phyloP scores from a whole-genome alignment of 2,797 vertebrate genomes.

The Aulostomus chinensis region DNA sequence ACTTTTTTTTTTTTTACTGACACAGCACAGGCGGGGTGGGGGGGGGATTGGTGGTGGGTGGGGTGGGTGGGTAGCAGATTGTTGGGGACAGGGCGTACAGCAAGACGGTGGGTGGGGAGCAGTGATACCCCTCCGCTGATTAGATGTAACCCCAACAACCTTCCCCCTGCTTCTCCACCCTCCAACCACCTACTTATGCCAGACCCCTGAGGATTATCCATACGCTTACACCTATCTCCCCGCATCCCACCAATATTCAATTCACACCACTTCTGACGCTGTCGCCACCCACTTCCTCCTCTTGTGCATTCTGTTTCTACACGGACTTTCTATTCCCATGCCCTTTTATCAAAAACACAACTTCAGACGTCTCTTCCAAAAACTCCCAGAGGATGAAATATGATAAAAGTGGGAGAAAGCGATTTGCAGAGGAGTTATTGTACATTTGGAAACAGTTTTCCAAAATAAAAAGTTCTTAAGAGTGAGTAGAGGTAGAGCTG shows the following conservation, averaged over 20 bases:
- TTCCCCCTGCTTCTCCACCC: conserved; percentile 29
- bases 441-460: conserved; percentile 39
- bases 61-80: conserved; percentile 49
- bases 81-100: conserved; percentile 63
- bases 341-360: conserved; percentile 14
- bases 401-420: background rate
- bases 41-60: conserved; percentile 6
- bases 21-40: conserved; percentile 68
- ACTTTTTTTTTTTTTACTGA: conserved; percentile 78
- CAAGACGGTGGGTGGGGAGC: conserved; percentile 54
- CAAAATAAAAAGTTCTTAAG: conserved; percentile 27
- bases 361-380: conserved; percentile 26
- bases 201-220: conserved; percentile 65
- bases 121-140: conserved; percentile 58
- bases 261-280: conserved; percentile 43
- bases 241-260: conserved; percentile 53
- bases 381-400: conserved; percentile 46
- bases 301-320: conserved; percentile 26
- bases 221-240: conserved; percentile 65
- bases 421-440: conserved; percentile 1
- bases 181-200: conserved; percentile 59
- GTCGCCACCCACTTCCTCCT: conserved; percentile 27
- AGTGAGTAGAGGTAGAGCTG: conserved; percentile 3
- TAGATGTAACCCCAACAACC: conserved; percentile 60
- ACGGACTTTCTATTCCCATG: background rate